A percentile compares a stretch with the other conserved stretches of the same genome.
Conservation (phyloP, 2,888 invertebrate genomes). For the Crematogaster levior region DNA sequence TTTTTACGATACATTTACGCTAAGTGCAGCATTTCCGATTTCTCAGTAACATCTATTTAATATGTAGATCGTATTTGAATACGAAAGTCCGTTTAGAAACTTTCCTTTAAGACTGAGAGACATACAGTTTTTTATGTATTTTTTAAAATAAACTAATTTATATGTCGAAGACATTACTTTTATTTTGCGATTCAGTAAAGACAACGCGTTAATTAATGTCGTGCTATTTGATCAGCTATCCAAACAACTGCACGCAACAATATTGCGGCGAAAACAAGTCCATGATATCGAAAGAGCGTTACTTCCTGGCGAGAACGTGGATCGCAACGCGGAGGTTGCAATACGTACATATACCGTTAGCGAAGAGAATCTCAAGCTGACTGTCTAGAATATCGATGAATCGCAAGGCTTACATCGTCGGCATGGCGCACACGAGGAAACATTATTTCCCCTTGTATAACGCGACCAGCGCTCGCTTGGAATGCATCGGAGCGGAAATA, state of each 20-base stretch:
- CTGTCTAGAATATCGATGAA: conserved; percentile 51
- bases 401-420: conserved; percentile 33
- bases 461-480: background rate
- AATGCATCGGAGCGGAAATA: conserved; percentile 28
- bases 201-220: conserved; percentile 1
- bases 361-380: conserved; percentile 41
- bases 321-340: conserved; percentile 32
- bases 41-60: background rate
- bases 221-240: conserved; percentile 15
- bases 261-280: background rate
- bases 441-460: conserved; percentile 47
- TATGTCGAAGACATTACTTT: background rate
- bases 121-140: background rate
- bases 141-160: background rate
- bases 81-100: background rate
- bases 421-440: conserved; percentile 27
- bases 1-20: conserved; percentile 16
- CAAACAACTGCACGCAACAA: background rate
- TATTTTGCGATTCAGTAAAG: background rate
- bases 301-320: conserved; percentile 2
- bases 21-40: background rate
- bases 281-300: conserved; percentile 6
- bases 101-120: background rate
- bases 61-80: background rate
- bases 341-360: conserved; percentile 36